Evolutionary conservation across 1,140 invertebrate species (phyloP).

Genomic region (Trichoplusia ni): DNA sequence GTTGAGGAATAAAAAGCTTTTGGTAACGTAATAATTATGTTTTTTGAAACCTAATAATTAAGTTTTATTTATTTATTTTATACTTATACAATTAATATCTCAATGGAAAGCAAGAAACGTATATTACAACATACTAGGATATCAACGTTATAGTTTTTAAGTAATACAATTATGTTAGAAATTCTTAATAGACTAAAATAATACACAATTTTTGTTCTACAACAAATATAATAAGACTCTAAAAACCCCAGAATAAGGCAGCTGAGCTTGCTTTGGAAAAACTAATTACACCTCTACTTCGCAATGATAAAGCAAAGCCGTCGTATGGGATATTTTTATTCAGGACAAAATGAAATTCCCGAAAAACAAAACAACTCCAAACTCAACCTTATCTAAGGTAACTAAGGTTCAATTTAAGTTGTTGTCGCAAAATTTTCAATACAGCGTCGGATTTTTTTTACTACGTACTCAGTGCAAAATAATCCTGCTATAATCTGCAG

Average conservation of each 20-base stretch:
- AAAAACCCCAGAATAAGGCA: conserved; percentile 53
- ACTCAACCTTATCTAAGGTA: conserved; percentile 30
- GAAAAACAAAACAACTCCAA: conserved; percentile 13
- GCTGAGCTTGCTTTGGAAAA: conserved; percentile 66
- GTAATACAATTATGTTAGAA: no score
- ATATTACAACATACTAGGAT: no score
- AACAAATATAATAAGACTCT: no score
- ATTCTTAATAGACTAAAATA: no score
- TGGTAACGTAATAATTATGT: no score
- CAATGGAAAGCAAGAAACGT: no score
- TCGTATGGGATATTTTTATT: conserved; percentile 80
- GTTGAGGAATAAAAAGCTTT: no score
- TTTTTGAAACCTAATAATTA: no score
- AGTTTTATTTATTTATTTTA: no score
- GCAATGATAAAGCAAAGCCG: conserved; percentile 80
- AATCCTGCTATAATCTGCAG: conserved; percentile 80
- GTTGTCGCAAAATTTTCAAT: not conserved
- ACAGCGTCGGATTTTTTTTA: conserved; percentile 58
- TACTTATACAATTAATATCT: no score
- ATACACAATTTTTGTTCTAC: no score
- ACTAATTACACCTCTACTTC: conserved; percentile 77
- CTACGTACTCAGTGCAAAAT: conserved; percentile 67
- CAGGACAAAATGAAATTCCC: conserved; percentile 75
- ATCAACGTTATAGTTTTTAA: no score
- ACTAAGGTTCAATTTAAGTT: not conserved